phyloP scores from a whole-genome alignment of 2,113 vertebrate genomes.

The Cololabis saira region DNA sequence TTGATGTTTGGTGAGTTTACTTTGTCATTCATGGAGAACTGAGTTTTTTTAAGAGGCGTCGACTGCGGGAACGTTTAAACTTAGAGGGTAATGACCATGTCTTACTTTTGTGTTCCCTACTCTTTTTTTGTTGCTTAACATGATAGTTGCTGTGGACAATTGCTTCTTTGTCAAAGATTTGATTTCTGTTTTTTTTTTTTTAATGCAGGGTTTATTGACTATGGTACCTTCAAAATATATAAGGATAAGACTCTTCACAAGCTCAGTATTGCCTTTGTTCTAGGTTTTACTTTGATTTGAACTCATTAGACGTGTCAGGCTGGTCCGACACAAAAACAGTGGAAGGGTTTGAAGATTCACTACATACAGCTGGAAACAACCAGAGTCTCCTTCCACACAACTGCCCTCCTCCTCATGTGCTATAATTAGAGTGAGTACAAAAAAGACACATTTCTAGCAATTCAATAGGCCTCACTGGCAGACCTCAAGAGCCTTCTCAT shows the following conservation, averaged over 20 bases:
- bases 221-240: too few species aligned
- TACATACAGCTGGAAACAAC: conserved; percentile 41
- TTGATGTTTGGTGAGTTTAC: background rate
- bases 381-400: conserved; percentile 16
- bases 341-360: conserved; percentile 11
- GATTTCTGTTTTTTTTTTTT: background rate
- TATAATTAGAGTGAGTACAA: conserved; percentile 50
- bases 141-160: background rate
- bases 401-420: conserved; percentile 40
- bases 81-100: background rate
- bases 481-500: conserved; percentile 20
- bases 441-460: conserved; percentile 46
- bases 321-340: conserved; percentile 5
- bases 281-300: background rate
- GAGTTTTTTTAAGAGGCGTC: background rate
- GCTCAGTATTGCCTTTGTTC: background rate
- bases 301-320: background rate
- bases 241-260: background rate
- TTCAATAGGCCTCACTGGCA: conserved; percentile 30
- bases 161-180: background rate
- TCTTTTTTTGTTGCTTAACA: background rate
- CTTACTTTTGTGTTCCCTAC: background rate
- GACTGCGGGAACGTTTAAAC: background rate
- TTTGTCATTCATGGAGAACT: background rate
- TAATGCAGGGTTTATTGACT: background rate